Evolutionary conservation across 2,797 vertebrate genomes (phyloP).

Genomic region (Squalus acanthias): DNA sequence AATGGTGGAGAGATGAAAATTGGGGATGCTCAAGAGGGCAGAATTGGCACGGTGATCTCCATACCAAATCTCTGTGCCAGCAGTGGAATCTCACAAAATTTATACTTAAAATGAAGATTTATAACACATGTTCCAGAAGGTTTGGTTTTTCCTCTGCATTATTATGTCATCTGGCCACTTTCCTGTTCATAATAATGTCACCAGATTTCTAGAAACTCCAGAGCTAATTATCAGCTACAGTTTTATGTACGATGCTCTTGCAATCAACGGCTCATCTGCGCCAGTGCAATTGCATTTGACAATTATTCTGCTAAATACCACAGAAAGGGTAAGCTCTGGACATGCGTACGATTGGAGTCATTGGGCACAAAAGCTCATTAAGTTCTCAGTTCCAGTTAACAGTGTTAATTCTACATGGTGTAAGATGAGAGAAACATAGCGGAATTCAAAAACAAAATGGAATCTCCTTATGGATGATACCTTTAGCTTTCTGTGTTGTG

Average conservation of each 20-base stretch:
- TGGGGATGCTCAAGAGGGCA: not conserved
- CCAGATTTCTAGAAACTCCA: no score
- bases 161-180: not conserved
- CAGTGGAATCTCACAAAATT: not conserved
- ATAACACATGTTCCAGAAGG: not conserved
- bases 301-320: not conserved
- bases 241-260: not conserved
- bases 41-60: not conserved
- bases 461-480: not conserved
- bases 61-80: not conserved
- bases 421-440: not conserved
- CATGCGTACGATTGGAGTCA: not conserved
- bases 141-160: not conserved
- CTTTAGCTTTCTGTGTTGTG: not conserved
- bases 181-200: not conserved
- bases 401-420: not conserved
- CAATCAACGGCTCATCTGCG: not conserved
- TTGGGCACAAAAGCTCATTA: not conserved
- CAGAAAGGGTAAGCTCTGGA: not conserved
- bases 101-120: not conserved
- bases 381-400: not conserved
- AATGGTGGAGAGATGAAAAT: not conserved
- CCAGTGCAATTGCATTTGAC: not conserved
- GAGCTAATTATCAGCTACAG: not conserved
- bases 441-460: not conserved